Evolutionary conservation across 2,113 vertebrate genomes (phyloP), one percentile per base, ranked within the genome.

Genomic region (Toxostoma redivivum): DNA sequence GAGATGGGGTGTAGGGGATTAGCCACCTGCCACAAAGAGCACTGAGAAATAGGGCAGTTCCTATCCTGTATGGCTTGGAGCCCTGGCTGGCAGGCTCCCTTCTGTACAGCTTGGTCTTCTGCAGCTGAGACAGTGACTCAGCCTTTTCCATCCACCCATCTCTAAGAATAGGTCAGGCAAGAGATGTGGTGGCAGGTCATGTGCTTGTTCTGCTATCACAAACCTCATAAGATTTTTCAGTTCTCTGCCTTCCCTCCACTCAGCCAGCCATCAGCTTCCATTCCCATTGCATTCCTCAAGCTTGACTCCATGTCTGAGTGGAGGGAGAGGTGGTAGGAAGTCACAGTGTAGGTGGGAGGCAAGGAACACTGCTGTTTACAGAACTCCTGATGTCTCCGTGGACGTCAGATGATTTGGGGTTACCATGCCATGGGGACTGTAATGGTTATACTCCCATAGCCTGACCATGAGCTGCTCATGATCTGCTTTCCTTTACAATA

Each of bases 101-200:
- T 85, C 92, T 94, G 84, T 69, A 77, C 93, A 72, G 45, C 84
- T 79, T 92, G 87, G 92, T 92, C 90, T 90, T 88, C 80, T 95
- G 90, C 90, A 94, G 93, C 94, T 93, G 93, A 96, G 93, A 79
- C 48, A 3, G 88, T 97, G 94, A 96, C 82, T 97, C 95, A 96
- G 94, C 93, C 90, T 95, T 94, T 95, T 90, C 88, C 92, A 83
- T 94, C 81, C 95, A 93, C 76, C 93, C 92, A 30, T 96, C 82
- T 62, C 96, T 94, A 95, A 96, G 95, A 96, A 94, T 90, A 96
- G 69, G 90, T 80, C 57, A 94, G 64, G 53, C 65, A 91, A 74
- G 88, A 95, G 79, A 94, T 78, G 92, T 27, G 12, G 60, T n/a
- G 13, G 89, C 93, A 88, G 85, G 72, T 95, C 95, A 90, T 92